These are phyloP conservation scores for Gasterosteus aculeatus DNA, from an alignment of 2,113 vertebrate species.

Conservation along the genomic window DNA sequence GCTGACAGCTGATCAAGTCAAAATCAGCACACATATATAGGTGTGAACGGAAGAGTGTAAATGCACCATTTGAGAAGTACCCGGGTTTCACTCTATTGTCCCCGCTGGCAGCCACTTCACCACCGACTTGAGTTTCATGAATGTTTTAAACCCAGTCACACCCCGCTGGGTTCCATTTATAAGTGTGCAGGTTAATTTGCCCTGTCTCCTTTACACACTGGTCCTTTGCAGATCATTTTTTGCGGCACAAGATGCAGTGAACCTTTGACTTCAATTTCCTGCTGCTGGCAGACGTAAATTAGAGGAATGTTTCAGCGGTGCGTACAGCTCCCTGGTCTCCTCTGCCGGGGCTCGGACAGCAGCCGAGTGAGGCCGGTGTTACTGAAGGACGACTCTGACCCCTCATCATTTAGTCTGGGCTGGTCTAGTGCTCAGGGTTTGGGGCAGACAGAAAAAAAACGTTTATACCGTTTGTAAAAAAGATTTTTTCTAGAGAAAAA, in stretches of 20 bases:
- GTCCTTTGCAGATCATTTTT: constrained; percentile 65
- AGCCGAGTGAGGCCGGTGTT: constrained; percentile 42
- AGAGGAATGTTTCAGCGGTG: constrained; percentile 71
- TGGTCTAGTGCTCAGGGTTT: neutral
- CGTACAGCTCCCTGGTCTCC: constrained; percentile 50
- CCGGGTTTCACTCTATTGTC: constrained; percentile 25
- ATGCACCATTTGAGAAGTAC: constrained; percentile 30
- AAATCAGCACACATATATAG: neutral
- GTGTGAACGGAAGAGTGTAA: constrained; percentile 4
- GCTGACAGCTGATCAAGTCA: constrained; percentile 12
- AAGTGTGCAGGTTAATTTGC: constrained; percentile 71
- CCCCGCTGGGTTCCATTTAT: constrained; percentile 55
- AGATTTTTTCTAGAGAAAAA: neutral
- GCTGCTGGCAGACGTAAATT: constrained; percentile 71
- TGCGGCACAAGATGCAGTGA: constrained; percentile 70
- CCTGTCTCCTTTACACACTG: constrained; percentile 59
- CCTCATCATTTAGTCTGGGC: constrained; percentile 41
- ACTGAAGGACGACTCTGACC: constrained; percentile 47
- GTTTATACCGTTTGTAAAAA: too few relatives aligned
- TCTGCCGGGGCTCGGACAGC: constrained; percentile 46
- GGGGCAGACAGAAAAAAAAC: constrained; percentile 3
- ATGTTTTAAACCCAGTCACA: constrained; percentile 51
- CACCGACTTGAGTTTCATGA: constrained; percentile 54
- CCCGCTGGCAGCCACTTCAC: constrained; percentile 27
- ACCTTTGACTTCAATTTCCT: constrained; percentile 82